A percentile compares a stretch with the other conserved stretches of the same genome.
Conservation (phyloP, 2,113 vertebrate genomes). For the Ceyx margarethae region DNA sequence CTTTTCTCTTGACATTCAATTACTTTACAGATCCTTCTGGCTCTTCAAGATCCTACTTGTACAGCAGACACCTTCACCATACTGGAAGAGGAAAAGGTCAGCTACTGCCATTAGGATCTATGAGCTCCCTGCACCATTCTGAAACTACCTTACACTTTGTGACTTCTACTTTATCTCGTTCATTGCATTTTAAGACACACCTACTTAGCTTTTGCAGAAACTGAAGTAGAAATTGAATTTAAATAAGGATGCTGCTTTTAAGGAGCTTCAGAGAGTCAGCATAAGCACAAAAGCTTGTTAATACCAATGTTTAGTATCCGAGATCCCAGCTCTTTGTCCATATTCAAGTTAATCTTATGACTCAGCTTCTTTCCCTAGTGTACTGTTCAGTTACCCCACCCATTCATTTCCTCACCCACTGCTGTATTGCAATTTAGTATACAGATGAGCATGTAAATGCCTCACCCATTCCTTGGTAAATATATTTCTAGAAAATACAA, state of each 20-base stretch:
- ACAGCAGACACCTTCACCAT: background rate
- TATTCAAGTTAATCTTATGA: constrained; percentile 28
- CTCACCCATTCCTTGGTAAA: background rate
- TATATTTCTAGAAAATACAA: background rate
- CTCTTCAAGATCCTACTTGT: background rate
- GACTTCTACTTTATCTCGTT: background rate
- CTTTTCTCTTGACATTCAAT: background rate
- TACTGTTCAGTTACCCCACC: constrained; percentile 34
- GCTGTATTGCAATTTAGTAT: background rate
- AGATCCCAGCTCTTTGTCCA: background rate
- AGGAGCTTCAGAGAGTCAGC: background rate
- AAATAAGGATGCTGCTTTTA: background rate
- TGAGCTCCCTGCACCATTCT: background rate
- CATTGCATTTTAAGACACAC: background rate
- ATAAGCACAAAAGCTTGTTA: background rate
- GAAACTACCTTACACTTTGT: background rate
- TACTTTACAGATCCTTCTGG: background rate
- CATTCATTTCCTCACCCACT: background rate
- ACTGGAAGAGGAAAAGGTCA: background rate
- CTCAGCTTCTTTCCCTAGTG: constrained; percentile 47
- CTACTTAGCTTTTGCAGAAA: background rate
- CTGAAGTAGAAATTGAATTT: background rate
- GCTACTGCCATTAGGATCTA: background rate
- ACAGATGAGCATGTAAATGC: background rate
- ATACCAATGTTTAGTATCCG: background rate